Evolutionary conservation across 2,113 vertebrate species (phyloP), one percentile per base, ranked within the genome.

Genomic region (Prunella fulvescens): DNA sequence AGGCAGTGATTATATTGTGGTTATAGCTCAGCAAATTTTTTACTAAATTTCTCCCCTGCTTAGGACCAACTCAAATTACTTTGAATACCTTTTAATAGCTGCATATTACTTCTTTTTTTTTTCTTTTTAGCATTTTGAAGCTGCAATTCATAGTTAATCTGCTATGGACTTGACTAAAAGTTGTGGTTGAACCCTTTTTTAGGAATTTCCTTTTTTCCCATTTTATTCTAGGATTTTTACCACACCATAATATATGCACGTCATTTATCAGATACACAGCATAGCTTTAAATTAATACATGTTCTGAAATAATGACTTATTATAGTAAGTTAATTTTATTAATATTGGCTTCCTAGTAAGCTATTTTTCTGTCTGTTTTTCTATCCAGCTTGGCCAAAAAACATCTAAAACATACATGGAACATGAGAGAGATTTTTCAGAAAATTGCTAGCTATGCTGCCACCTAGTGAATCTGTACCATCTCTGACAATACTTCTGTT

Each of bases 401-500:
- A 0, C 44, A 26, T 6, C 11, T 72, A 73, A 86, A 91, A 31
- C 11, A 4, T 11, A 19, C 17, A 15, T 11, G 26, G 44, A 79
- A 8, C 19, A 19, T 1, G 65, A 88, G n/a, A 7, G 8, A 28
- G 47, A 9, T 35, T 42, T 93, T 90, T 92, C 86, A 35, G 60
- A 57, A 82, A 95, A 76, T 95, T 76, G 56, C 91, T 76, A 92
- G 73, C 94, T 96, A 65, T 95, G 96, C 96, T 98, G 97, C 98
- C 98, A 98, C 95, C 98, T 97, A 97, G 97, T 97, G 98, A 97
- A 64, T 33, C 31, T 44, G 5, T 72, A 23, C 45, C 20, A 24
- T 31, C 29, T 64, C 57, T 28, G 20, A 5, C 29, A 64, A 56
- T 19, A 66, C 18, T 81, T 91, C 10, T 16, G 14, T 17, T 73